phyloP scores from a whole-genome alignment of 1,140 invertebrate species.

The Lethrus apterus region DNA sequence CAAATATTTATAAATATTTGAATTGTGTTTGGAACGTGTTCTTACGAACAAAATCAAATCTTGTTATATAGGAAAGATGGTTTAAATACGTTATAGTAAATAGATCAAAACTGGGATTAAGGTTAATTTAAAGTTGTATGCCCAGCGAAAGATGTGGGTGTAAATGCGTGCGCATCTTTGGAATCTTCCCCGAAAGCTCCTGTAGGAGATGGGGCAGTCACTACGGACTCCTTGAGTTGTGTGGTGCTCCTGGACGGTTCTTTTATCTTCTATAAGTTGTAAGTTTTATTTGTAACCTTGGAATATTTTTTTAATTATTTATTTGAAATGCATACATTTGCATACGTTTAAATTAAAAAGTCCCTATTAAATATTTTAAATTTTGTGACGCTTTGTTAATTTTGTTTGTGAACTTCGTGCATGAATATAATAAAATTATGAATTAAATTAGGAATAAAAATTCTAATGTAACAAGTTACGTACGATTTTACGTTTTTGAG shows the following conservation, averaged over 20 bases:
- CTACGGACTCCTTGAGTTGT: conserved; percentile 40
- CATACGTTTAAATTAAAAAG: background rate
- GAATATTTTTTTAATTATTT: background rate
- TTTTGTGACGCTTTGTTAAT: too few relatives aligned
- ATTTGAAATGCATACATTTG: background rate
- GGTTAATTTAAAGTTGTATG: too few relatives aligned
- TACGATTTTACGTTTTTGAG: conserved; percentile 8
- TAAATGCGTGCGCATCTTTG: conserved; percentile 13
- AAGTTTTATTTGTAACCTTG: conserved; percentile 21
- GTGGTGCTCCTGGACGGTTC: conserved; percentile 40
- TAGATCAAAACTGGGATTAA: too few relatives aligned
- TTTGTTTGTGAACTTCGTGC: too few relatives aligned
- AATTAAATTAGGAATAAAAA: too few relatives aligned
- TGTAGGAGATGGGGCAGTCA: conserved; percentile 26
- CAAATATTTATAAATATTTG: too few relatives aligned
- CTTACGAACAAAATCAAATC: too few relatives aligned
- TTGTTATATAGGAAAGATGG: too few relatives aligned
- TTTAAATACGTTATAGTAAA: too few relatives aligned
- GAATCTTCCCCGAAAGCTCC: conserved; percentile 11
- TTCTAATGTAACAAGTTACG: conserved; percentile 1
- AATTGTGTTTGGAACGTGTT: too few relatives aligned
- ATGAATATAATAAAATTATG: too few relatives aligned
- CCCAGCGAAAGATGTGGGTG: conserved; percentile 4
- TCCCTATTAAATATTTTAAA: background rate
- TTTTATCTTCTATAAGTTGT: conserved; percentile 27